phyloP scores from a whole-genome alignment of 2,888 invertebrate genomes.

The Andrena marginata region DNA sequence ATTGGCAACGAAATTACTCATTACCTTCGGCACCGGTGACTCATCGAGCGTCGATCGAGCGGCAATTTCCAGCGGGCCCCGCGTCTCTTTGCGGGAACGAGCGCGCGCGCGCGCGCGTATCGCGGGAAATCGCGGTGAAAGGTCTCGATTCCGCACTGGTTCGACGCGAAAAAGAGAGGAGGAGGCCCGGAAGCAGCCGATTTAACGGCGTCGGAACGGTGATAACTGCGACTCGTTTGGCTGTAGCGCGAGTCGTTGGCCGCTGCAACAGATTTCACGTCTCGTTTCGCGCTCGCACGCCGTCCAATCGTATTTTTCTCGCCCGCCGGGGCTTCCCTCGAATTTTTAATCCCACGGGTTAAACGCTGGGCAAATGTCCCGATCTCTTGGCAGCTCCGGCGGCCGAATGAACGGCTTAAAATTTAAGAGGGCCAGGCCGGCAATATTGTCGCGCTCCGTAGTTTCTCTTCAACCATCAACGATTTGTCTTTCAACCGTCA shows the following conservation, averaged over 20 bases:
- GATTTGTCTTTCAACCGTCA: slow-evolving; percentile 45
- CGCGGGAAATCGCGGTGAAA: slow-evolving; percentile 26
- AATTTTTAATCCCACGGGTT: slow-evolving; percentile 66
- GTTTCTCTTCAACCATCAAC: slow-evolving; percentile 37
- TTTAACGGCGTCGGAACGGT: slow-evolving; percentile 18
- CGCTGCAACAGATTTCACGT: slow-evolving; percentile 55
- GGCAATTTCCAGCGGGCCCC: not conserved
- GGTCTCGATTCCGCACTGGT: slow-evolving; percentile 16
- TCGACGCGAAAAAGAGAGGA: not conserved
- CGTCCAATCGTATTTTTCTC: slow-evolving; percentile 16
- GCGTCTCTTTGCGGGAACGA: not conserved
- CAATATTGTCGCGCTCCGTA: slow-evolving; percentile 47
- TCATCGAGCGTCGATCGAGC: slow-evolving; percentile 9
- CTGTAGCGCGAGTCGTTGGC: slow-evolving; percentile 8
- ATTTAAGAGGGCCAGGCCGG: slow-evolving; percentile 53
- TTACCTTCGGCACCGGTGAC: slow-evolving; percentile 15
- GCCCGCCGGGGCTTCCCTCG: slow-evolving; percentile 12
- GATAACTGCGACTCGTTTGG: slow-evolving; percentile 6
- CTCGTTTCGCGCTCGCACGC: slow-evolving; percentile 46
- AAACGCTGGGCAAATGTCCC: slow-evolving; percentile 61
- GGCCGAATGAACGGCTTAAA: slow-evolving; percentile 9
- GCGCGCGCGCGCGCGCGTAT: not conserved
- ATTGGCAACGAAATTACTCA: not conserved
- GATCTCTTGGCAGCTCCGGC: slow-evolving; percentile 54
- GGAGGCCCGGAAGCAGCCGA: slow-evolving; percentile 10